Percentiles rank a stretch among this genome's conserved stretches.
Conservation (phyloP, 2,888 invertebrate species). For the Phasia obesa region DNA sequence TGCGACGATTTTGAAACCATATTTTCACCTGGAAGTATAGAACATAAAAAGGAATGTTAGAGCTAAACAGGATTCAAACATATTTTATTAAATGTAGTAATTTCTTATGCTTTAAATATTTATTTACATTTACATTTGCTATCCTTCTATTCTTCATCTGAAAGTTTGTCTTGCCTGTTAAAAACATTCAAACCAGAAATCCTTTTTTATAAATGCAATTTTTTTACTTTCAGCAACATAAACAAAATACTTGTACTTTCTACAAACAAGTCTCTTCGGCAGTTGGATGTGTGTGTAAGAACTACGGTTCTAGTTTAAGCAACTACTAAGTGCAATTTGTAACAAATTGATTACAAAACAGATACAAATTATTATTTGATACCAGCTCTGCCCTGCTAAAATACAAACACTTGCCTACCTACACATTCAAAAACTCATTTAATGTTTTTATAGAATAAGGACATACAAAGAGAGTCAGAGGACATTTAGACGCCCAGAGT, state of each 20-base stretch:
- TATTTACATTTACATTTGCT: not conserved
- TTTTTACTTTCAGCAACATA: conserved; percentile 10
- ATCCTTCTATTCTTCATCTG: not conserved
- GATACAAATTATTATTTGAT: conserved; percentile 69
- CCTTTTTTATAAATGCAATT: conserved; percentile 52
- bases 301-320: conserved; percentile 6
- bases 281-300: not conserved
- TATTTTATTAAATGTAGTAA: too few relatives aligned
- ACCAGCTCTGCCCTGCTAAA: conserved; percentile 5
- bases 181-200: conserved; percentile 48
- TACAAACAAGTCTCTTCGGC: not conserved
- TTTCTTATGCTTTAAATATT: not conserved
- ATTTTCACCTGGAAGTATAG: conserved; percentile 84
- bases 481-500: conserved; percentile 53
- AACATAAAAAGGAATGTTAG: not conserved
- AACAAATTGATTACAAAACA: conserved; percentile 69
- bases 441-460: conserved; percentile 62
- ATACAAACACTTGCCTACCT: not conserved
- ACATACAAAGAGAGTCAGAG: conserved; percentile 25
- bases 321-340: conserved; percentile 55
- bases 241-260: conserved; percentile 54
- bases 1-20: conserved; percentile 97
- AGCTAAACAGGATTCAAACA: not conserved
- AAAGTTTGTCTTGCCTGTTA: conserved; percentile 32
- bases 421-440: conserved; percentile 50